These are phyloP conservation scores for Cryptocheilus praepositus DNA, from an alignment of 2,888 invertebrate species.

Conservation along the genomic window DNA sequence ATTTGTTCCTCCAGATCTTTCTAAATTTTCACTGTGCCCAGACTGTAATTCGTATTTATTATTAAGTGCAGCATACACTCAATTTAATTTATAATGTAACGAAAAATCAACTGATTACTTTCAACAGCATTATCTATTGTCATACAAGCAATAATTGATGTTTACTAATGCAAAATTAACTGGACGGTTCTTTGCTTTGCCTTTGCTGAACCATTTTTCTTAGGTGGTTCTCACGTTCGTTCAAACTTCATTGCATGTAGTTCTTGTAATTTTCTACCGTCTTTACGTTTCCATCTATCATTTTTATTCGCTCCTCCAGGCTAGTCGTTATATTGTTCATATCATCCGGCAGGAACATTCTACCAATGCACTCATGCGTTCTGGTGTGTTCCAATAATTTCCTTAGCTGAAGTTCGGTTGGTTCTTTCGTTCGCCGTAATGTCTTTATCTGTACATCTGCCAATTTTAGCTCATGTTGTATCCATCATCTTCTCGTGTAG, in stretches of 20 bases:
- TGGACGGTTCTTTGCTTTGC: slow-evolving; percentile 62
- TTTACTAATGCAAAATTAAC: slow-evolving; percentile 29
- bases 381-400: slow-evolving; percentile 81
- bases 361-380: slow-evolving; percentile 88
- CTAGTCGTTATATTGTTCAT: slow-evolving; percentile 80
- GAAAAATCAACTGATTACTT: no score
- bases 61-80: no score
- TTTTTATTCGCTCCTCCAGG: slow-evolving; percentile 78
- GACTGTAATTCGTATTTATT: no score
- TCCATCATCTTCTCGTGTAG: slow-evolving; percentile 88
- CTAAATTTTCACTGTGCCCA: no score
- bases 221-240: slow-evolving; percentile 90
- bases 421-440: slow-evolving; percentile 81
- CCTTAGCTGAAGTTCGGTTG: slow-evolving; percentile 81
- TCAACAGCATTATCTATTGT: no score
- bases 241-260: slow-evolving; percentile 88
- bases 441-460: slow-evolving; percentile 87
- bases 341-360: slow-evolving; percentile 88
- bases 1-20: no score
- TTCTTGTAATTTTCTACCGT: slow-evolving; percentile 84
- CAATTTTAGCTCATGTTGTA: slow-evolving; percentile 86
- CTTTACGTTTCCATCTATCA: slow-evolving; percentile 82
- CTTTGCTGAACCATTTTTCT: slow-evolving; percentile 87
- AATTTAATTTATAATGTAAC: no score
- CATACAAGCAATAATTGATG: no score